phyloP scores from a whole-genome alignment of 2,888 invertebrate species.

The Seira sanloemensis region DNA sequence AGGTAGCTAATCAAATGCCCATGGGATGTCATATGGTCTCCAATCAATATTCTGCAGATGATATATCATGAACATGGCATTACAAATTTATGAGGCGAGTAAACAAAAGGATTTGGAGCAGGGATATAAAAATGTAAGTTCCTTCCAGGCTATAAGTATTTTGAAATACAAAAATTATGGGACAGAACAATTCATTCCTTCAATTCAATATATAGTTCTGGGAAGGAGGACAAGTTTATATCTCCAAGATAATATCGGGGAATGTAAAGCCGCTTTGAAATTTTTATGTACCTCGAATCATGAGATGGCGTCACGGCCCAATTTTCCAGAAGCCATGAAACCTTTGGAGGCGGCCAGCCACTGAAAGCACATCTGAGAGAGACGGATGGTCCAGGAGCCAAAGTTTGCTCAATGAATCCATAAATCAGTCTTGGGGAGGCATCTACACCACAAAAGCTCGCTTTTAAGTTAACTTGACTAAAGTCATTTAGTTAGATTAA shows the following conservation, averaged over 20 bases:
- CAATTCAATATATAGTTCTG: not conserved
- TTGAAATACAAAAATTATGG: too few relatives aligned
- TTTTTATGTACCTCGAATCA: constrained; percentile 33
- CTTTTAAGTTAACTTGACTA: constrained; percentile 60
- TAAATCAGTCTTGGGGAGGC: constrained; percentile 85
- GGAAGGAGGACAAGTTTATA: not conserved
- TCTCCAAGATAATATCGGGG: not conserved
- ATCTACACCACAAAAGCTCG: constrained; percentile 77
- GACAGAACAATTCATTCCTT: not conserved
- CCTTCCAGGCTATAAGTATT: too few relatives aligned
- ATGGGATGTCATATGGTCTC: constrained; percentile 71
- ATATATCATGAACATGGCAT: not conserved
- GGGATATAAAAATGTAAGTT: too few relatives aligned
- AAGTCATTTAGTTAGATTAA: constrained; percentile 47
- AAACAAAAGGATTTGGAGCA: too few relatives aligned
- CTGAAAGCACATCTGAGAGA: constrained; percentile 86
- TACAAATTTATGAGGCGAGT: constrained; percentile 16
- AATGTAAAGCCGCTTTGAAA: not conserved
- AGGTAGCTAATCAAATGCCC: constrained; percentile 71
- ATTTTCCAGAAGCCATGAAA: constrained; percentile 75
- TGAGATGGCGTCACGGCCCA: constrained; percentile 51
- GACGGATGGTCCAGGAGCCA: constrained; percentile 86
- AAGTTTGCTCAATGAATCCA: constrained; percentile 86
- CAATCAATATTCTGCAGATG: constrained; percentile 69
- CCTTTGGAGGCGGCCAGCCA: constrained; percentile 86